Conservation (phyloP, 92 coral and sea anemone genomes). For the Heliopora coerulea region DNA sequence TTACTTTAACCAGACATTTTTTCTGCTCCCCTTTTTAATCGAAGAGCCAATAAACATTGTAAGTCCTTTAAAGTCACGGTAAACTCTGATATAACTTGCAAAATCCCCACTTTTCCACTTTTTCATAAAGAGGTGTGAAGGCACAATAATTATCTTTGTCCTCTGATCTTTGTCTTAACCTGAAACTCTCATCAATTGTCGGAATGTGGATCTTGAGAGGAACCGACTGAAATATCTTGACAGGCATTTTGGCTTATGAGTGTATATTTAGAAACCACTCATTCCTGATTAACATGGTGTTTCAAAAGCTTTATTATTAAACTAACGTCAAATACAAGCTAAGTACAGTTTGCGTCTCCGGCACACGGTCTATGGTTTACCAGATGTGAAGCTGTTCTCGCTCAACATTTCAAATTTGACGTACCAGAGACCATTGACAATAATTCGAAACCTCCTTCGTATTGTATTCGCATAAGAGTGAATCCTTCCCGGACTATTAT, state of each 20-base stretch:
- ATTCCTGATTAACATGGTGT: slow-evolving; percentile 14
- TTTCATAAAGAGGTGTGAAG: not conserved
- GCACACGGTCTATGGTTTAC: not conserved
- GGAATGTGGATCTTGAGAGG: slow-evolving; percentile 40
- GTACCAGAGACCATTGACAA: not conserved
- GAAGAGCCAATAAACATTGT: not conserved
- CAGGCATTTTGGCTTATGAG: slow-evolving; percentile 30
- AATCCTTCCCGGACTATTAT: too few relatives aligned
- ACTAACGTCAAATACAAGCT: not conserved
- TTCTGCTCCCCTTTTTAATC: too few relatives aligned
- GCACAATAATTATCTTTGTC: slow-evolving; percentile 27
- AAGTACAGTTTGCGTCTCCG: not conserved
- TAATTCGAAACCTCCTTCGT: too few relatives aligned
- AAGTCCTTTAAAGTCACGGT: not conserved
- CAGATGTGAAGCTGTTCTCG: too few relatives aligned
- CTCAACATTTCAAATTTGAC: too few relatives aligned
- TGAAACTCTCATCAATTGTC: slow-evolving; percentile 49
- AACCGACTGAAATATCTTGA: slow-evolving; percentile 38
- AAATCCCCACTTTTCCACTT: not conserved
- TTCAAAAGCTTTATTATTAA: slow-evolving; percentile 11
- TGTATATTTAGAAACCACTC: slow-evolving; percentile 44
- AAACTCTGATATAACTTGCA: not conserved
- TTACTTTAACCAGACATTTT: too few relatives aligned
- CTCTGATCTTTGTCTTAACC: slow-evolving; percentile 1
- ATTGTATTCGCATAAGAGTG: too few relatives aligned